Conservation (phyloP, 2,113 vertebrate species). For the Peromyscus maniculatus region DNA sequence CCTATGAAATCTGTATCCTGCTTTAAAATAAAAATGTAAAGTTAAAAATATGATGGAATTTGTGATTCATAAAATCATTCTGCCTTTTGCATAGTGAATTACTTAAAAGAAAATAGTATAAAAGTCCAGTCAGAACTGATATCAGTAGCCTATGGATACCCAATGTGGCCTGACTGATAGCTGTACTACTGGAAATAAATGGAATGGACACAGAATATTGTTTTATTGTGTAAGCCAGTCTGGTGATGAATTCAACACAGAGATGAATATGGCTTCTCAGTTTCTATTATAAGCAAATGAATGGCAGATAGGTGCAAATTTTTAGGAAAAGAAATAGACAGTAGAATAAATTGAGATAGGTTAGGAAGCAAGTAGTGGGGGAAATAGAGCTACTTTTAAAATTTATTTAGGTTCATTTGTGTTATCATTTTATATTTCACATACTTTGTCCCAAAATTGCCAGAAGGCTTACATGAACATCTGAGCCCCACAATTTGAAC, state of each 20-base stretch:
- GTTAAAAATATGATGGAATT: background rate
- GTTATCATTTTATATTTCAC: background rate
- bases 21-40: background rate
- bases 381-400: background rate
- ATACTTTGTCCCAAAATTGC: background rate
- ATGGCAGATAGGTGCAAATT: background rate
- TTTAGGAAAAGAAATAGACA: background rate
- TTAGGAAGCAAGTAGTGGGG: background rate
- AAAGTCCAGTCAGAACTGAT: background rate
- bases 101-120: background rate
- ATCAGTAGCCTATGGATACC: background rate
- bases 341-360: background rate
- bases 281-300: background rate
- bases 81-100: background rate
- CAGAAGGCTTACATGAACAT: background rate
- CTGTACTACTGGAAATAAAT: slow-evolving; percentile 8
- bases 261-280: background rate
- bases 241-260: background rate
- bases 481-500: background rate
- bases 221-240: background rate
- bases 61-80: background rate
- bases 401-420: slow-evolving; percentile 20
- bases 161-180: background rate
- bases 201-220: background rate
- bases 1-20: background rate